phyloP scores from a whole-genome alignment of 2,797 vertebrate genomes.

The Stomatorhinus walkeri region DNA sequence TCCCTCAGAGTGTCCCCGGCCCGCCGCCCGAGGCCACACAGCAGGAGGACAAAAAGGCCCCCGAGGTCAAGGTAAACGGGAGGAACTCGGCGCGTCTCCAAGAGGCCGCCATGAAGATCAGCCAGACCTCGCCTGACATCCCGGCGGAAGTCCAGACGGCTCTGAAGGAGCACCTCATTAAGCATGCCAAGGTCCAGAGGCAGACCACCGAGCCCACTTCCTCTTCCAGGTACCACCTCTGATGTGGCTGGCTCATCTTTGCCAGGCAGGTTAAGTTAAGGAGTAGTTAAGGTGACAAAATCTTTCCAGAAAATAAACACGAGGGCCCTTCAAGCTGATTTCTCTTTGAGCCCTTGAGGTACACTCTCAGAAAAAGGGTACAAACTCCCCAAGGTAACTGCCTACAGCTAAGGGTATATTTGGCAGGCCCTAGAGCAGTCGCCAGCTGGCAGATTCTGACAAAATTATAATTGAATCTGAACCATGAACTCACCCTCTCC shows the following conservation, averaged over 20 bases:
- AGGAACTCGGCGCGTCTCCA: constrained; percentile 68
- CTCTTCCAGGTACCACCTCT: constrained; percentile 75
- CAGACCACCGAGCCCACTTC: constrained; percentile 94
- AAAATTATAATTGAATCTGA: neutral
- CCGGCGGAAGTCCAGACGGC: constrained; percentile 91
- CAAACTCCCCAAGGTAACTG: neutral
- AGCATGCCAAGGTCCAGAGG: constrained; percentile 86
- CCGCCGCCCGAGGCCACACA: constrained; percentile 42
- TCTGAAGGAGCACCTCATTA: constrained; percentile 78
- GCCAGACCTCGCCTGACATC: constrained; percentile 97
- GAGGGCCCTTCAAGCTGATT: neutral
- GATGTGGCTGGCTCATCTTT: neutral
- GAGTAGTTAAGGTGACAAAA: neutral
- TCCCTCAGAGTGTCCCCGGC: constrained; percentile 63
- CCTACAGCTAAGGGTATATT: no score
- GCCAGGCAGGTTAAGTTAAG: neutral
- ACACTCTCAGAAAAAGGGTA: neutral
- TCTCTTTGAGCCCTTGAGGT: neutral
- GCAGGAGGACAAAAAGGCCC: constrained; percentile 67
- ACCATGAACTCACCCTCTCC: neutral
- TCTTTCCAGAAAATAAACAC: neutral
- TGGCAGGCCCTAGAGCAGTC: neutral
- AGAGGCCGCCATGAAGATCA: constrained; percentile 96
- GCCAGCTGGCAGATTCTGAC: neutral
- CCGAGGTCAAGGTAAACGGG: constrained; percentile 61